Conservation (phyloP, 2,888 invertebrate genomes). For the Sinelater perroti region DNA sequence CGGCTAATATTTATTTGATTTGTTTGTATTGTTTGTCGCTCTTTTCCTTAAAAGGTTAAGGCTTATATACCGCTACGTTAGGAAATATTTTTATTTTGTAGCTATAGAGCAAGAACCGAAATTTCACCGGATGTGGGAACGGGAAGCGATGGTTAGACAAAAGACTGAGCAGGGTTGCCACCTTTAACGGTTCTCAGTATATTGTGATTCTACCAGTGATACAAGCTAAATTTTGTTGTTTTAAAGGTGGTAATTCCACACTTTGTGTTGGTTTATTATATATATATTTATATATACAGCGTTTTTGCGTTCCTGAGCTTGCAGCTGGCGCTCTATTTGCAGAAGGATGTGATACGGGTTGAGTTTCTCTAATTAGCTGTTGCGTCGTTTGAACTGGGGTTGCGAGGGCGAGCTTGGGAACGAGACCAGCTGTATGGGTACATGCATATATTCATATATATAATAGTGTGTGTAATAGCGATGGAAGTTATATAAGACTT, state of each 20-base stretch:
- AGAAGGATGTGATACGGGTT: no score
- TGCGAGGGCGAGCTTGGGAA: no score
- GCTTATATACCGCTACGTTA: conserved; percentile 4
- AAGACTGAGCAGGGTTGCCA: conserved; percentile 39
- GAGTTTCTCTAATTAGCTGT: no score
- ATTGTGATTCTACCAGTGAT: conserved; percentile 21
- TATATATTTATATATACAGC: no score
- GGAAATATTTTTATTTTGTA: neutral
- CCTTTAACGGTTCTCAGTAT: conserved; percentile 24
- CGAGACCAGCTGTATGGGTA: no score
- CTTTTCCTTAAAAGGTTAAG: neutral
- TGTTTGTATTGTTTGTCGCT: conserved; percentile 7
- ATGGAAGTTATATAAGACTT: conserved; percentile 35
- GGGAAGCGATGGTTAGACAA: conserved; percentile 31
- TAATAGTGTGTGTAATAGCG: conserved; percentile 35
- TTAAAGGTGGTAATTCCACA: conserved; percentile 34
- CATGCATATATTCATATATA: no score
- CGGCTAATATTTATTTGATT: conserved; percentile 1
- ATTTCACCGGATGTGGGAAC: conserved; percentile 8
- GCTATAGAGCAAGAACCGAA: conserved; percentile 2
- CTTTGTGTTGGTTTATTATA: conserved; percentile 31
- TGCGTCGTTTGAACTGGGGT: no score
- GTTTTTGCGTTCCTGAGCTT: no score
- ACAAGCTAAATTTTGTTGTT: conserved; percentile 7
- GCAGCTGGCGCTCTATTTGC: no score